phyloP scores from a whole-genome alignment of 2,888 invertebrate species.

The Noctua janthina region DNA sequence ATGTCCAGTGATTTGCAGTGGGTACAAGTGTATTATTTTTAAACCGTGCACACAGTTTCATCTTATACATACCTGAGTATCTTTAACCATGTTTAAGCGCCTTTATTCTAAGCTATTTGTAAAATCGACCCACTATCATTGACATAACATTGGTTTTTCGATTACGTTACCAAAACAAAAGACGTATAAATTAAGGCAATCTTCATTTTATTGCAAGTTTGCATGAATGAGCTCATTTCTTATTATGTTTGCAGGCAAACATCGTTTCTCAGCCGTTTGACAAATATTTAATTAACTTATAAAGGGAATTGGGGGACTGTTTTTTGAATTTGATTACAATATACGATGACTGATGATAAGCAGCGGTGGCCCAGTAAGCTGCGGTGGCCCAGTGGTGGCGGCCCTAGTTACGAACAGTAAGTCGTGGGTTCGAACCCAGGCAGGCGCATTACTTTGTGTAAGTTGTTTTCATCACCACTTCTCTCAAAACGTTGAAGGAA shows the following conservation, averaged over 20 bases:
- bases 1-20: neutral
- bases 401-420: no score
- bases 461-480: no score
- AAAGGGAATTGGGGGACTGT: neutral
- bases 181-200: constrained; percentile 22
- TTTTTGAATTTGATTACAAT: neutral
- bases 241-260: constrained; percentile 47
- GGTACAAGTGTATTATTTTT: neutral
- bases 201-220: constrained; percentile 15
- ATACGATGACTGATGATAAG: no score
- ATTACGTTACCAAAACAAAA: constrained; percentile 42
- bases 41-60: neutral
- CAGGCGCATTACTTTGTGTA: no score
- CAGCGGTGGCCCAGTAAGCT: no score
- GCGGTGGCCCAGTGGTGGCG: no score
- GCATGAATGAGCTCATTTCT: constrained; percentile 28
- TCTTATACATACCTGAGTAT: no score
- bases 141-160: constrained; percentile 20
- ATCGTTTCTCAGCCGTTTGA: constrained; percentile 2
- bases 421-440: no score
- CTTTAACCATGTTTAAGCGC: neutral
- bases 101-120: neutral
- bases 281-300: constrained; percentile 40
- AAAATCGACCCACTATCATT: constrained; percentile 18
- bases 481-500: no score